These are phyloP conservation scores for Chirona hameri DNA, from an alignment of 2,888 invertebrate species.

Conservation along the genomic window DNA sequence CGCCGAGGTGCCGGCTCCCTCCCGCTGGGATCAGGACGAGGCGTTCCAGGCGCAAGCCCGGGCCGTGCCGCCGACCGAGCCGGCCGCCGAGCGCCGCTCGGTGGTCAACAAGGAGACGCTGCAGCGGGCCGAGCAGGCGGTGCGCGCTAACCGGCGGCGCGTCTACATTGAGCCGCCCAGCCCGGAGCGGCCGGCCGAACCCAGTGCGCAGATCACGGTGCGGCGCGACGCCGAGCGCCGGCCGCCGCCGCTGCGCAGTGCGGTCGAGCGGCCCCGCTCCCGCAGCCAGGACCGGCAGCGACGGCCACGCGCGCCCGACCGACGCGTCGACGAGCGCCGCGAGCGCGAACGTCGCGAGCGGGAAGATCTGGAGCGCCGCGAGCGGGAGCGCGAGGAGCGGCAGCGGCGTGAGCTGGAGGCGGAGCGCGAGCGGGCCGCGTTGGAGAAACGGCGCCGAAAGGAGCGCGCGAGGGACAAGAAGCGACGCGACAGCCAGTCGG, in stretches of 20 bases:
- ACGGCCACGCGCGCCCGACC: not conserved
- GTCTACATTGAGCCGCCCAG: conserved; percentile 28
- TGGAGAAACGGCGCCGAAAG: not conserved
- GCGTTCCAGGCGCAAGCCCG: not conserved
- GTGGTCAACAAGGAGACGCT: conserved; percentile 9
- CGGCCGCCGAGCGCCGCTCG: not conserved
- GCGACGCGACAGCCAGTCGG: not conserved
- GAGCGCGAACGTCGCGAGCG: not conserved
- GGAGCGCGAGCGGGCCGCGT: conserved; percentile 2
- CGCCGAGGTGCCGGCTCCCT: not conserved
- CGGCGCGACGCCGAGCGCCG: not conserved
- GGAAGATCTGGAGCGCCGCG: not conserved
- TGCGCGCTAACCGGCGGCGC: not conserved
- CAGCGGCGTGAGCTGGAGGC: too few relatives aligned
- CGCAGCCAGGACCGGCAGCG: conserved; percentile 5
- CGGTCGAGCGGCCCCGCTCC: conserved; percentile 24
- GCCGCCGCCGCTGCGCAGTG: conserved; percentile 7
- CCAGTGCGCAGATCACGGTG: conserved; percentile 1
- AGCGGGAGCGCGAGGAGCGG: not conserved
- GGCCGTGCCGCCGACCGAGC: not conserved
- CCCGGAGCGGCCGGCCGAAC: not conserved
- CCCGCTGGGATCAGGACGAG: conserved; percentile 28
- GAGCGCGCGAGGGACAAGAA: not conserved
- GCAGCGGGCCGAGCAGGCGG: not conserved
- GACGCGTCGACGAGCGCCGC: not conserved